Percentiles rank a stretch among this genome's conserved stretches.
Conservation (phyloP, 1,140 invertebrate species). For the Caerostris extrusa region DNA sequence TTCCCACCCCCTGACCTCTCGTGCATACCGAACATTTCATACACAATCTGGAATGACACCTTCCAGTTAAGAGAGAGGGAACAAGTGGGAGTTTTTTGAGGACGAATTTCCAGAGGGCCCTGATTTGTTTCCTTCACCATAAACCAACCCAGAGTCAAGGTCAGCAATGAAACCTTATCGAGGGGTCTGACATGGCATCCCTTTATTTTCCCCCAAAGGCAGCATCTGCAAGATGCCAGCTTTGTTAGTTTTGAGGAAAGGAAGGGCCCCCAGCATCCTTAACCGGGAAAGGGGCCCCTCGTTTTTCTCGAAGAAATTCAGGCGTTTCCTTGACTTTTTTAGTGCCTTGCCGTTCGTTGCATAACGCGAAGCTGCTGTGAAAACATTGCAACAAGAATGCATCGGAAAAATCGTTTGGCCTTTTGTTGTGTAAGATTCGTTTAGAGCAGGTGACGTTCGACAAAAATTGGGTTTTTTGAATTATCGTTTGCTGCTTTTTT, state of each 20-base stretch:
- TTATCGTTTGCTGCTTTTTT: no score
- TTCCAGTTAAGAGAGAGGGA: neutral
- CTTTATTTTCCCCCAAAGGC: neutral
- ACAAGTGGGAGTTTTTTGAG: constrained; percentile 4
- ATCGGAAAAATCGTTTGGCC: neutral
- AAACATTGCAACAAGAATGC: neutral
- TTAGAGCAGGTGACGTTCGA: neutral
- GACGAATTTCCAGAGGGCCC: constrained; percentile 19
- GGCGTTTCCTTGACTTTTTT: neutral
- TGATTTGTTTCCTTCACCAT: neutral
- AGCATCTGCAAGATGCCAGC: constrained; percentile 72
- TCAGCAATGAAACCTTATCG: constrained; percentile 66
- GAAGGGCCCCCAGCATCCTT: constrained; percentile 3
- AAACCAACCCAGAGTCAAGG: constrained; percentile 54
- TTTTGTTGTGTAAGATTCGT: neutral
- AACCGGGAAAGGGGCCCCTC: neutral
- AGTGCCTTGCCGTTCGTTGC: neutral
- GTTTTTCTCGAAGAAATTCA: constrained; percentile 9
- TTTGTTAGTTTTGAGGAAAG: constrained; percentile 71
- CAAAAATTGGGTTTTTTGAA: no score
- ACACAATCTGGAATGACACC: neutral
- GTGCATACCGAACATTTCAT: neutral
- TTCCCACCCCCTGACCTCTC: neutral
- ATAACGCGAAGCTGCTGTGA: neutral
- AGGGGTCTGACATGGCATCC: constrained; percentile 31